phyloP scores from a whole-genome alignment of 1,140 invertebrate genomes.

The Ceratosolen solmsi region DNA sequence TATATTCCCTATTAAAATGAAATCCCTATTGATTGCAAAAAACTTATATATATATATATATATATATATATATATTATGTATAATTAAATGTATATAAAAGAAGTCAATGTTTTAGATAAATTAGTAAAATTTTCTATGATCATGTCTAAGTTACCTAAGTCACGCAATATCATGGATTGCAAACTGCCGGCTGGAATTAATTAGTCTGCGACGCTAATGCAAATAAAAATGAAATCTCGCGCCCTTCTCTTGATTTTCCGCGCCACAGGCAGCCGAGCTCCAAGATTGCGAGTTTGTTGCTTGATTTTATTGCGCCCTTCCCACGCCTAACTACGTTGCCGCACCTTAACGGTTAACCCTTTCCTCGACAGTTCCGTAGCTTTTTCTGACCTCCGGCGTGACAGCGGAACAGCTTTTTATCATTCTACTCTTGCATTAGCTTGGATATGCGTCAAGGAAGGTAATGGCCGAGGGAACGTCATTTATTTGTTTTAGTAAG shows the following conservation, averaged over 20 bases:
- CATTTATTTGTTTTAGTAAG: too few relatives aligned
- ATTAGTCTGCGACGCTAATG: slow-evolving; percentile 58
- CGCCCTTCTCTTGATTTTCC: slow-evolving; percentile 57
- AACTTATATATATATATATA: neutral
- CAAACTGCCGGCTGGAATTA: slow-evolving; percentile 63
- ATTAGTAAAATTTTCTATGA: neutral
- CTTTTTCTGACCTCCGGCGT: too few relatives aligned
- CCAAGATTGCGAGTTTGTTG: slow-evolving; percentile 65
- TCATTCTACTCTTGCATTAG: too few relatives aligned
- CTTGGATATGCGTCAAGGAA: too few relatives aligned
- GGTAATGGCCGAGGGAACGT: too few relatives aligned
- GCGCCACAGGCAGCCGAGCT: slow-evolving; percentile 37
- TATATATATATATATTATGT: neutral
- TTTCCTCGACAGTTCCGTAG: too few relatives aligned
- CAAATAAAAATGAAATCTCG: slow-evolving; percentile 69
- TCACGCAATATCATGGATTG: slow-evolving; percentile 26
- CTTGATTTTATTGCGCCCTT: slow-evolving; percentile 70
- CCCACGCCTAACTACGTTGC: neutral
- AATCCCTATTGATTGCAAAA: neutral
- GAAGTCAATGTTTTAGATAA: slow-evolving; percentile 20
- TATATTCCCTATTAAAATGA: neutral
- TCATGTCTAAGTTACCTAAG: neutral
- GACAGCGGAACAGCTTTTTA: too few relatives aligned
- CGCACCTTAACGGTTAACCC: too few relatives aligned
- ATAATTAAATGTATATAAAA: slow-evolving; percentile 17